Percentiles rank a stretch among this genome's conserved stretches.
Evolutionary conservation across 2,797 vertebrate genomes (phyloP).

Genomic region (Falco berigora): DNA sequence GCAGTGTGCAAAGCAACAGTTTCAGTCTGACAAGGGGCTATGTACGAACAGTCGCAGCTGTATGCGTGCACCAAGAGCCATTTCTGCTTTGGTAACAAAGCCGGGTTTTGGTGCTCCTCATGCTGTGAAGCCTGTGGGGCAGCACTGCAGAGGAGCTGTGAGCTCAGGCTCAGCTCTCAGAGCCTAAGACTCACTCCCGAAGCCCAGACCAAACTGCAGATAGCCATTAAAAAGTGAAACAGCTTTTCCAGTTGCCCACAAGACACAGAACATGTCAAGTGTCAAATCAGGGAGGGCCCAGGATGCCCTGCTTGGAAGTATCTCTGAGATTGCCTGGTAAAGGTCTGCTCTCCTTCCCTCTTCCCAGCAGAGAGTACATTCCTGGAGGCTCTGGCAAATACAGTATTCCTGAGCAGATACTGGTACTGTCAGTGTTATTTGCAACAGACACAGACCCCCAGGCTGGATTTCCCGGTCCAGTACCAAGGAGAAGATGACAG

Average conservation of each 20-base stretch:
- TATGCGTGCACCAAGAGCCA: background rate
- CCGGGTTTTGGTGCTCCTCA: background rate
- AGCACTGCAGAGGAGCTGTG: background rate
- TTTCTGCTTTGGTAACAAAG: background rate
- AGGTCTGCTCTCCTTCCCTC: background rate
- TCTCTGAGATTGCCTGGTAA: accelerated
- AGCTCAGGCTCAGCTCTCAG: background rate
- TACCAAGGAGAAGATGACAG: background rate
- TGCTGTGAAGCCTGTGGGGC: background rate
- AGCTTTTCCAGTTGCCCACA: background rate
- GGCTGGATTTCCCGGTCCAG: background rate
- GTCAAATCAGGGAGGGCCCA: background rate
- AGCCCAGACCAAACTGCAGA: background rate
- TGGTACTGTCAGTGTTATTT: background rate
- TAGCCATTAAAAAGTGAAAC: background rate
- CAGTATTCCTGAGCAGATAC: background rate
- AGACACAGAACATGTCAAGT: background rate
- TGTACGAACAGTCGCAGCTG: accelerated
- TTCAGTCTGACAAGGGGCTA: background rate
- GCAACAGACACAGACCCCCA: background rate
- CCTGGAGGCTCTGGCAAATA: background rate
- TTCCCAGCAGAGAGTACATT: background rate
- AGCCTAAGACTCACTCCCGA: background rate
- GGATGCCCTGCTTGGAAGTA: background rate
- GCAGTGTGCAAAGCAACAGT: background rate